These are phyloP conservation scores for Oreotrochilus melanogaster DNA, from an alignment of 2,113 vertebrate genomes.

Conservation along the genomic window DNA sequence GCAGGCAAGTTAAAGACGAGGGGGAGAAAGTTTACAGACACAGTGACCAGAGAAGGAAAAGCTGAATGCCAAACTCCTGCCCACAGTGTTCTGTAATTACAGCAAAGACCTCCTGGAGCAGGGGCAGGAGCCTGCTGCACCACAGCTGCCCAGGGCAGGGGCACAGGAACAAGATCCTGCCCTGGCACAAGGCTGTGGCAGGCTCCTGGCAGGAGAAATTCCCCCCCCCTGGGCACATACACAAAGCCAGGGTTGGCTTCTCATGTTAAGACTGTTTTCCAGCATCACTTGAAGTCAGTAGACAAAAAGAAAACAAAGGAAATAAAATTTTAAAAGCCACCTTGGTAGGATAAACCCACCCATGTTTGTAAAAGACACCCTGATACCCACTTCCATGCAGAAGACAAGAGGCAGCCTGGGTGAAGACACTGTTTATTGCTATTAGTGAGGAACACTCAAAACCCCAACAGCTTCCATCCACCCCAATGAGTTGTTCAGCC, in stretches of 20 bases:
- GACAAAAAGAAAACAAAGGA: no score
- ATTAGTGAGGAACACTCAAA: neutral
- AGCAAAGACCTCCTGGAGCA: neutral
- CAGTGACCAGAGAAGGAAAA: neutral
- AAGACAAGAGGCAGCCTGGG: neutral
- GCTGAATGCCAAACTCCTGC: neutral
- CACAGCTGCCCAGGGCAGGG: neutral
- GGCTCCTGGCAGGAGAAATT: no score
- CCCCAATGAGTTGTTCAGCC: neutral
- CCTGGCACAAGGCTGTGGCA: no score
- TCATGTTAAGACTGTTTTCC: neutral
- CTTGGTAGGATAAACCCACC: neutral
- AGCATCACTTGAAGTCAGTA: fast-evolving
- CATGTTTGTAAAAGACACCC: neutral
- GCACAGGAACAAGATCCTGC: neutral
- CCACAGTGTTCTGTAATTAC: neutral
- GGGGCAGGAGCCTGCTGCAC: neutral
- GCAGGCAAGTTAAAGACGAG: neutral
- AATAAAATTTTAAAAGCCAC: neutral
- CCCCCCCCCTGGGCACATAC: no score
- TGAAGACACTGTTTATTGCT: neutral
- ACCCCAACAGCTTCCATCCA: neutral
- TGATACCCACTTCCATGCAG: neutral
- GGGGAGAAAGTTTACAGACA: neutral
- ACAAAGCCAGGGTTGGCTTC: neutral